Conservation (phyloP, 2,888 invertebrate species). For the Apomyelois bistriatella region DNA sequence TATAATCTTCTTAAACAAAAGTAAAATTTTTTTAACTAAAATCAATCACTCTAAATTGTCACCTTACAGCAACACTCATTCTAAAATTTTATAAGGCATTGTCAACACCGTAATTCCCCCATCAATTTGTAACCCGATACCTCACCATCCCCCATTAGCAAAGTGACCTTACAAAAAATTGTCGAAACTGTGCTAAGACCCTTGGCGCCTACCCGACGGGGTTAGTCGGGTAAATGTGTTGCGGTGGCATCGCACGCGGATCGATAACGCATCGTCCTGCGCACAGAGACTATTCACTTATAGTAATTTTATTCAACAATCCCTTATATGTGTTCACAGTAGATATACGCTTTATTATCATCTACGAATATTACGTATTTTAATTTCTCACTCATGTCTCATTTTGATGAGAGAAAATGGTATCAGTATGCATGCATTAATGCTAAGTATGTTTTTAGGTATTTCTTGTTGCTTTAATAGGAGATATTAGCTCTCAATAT, state of each 20-base stretch:
- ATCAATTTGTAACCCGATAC: slow-evolving; percentile 6
- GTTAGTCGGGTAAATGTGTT: slow-evolving; percentile 59
- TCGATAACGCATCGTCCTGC: slow-evolving; percentile 48
- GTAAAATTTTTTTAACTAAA: no score
- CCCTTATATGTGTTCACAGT: neutral
- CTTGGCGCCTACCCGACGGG: slow-evolving; percentile 47
- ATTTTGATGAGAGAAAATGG: no score
- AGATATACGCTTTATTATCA: no score
- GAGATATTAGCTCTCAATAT: no score
- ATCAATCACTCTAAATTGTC: no score
- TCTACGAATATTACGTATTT: no score
- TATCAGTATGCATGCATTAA: no score
- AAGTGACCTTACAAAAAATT: slow-evolving; percentile 23
- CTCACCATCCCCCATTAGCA: neutral
- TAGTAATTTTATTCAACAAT: neutral
- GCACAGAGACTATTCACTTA: neutral
- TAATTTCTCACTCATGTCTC: no score
- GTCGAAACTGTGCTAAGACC: slow-evolving; percentile 12
- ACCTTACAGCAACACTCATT: no score
- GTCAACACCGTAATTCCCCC: neutral
- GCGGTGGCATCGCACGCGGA: slow-evolving; percentile 41
- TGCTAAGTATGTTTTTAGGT: no score
- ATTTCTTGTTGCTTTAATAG: no score
- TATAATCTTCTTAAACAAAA: no score
- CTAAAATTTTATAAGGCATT: neutral